Conservation (phyloP, 2,797 vertebrate genomes). For the Myripristis jacobus region DNA sequence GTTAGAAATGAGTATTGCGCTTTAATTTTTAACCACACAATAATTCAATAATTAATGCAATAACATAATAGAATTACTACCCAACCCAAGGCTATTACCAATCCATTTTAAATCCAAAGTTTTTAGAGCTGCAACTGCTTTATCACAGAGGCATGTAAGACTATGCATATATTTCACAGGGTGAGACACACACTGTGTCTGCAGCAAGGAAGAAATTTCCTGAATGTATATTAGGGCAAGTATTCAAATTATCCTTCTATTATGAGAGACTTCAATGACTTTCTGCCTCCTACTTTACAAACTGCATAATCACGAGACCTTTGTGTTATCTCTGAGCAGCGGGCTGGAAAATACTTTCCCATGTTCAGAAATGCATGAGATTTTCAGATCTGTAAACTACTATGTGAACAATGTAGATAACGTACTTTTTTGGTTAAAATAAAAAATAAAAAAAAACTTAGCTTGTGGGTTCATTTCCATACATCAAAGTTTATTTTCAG, state of each 20-base stretch:
- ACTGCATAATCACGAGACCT: slow-evolving; percentile 50
- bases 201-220: slow-evolving; percentile 27
- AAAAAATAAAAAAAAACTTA: slow-evolving; percentile 48
- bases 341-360: slow-evolving; percentile 31
- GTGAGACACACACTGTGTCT: slow-evolving; percentile 33
- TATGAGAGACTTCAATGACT: slow-evolving; percentile 36
- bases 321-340: slow-evolving; percentile 51
- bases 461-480: slow-evolving; percentile 42
- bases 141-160: slow-evolving; percentile 21
- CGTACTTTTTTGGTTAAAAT: slow-evolving; percentile 47
- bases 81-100: slow-evolving; percentile 20
- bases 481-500: slow-evolving; percentile 55
- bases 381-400: slow-evolving; percentile 44
- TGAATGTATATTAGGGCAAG: slow-evolving; percentile 27
- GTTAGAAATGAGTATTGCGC: background rate
- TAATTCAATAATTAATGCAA: slow-evolving; percentile 28
- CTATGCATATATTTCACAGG: slow-evolving; percentile 40
- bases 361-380: slow-evolving; percentile 45
- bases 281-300: slow-evolving; percentile 47
- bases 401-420: slow-evolving; percentile 59
- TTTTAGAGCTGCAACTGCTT: slow-evolving; percentile 11
- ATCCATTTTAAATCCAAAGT: slow-evolving; percentile 31
- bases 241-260: slow-evolving; percentile 48
- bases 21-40: slow-evolving; percentile 20
- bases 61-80: slow-evolving; percentile 30